Evolutionary conservation across 2,797 vertebrate species (phyloP).

Genomic region (Mormyrops boulengeri): DNA sequence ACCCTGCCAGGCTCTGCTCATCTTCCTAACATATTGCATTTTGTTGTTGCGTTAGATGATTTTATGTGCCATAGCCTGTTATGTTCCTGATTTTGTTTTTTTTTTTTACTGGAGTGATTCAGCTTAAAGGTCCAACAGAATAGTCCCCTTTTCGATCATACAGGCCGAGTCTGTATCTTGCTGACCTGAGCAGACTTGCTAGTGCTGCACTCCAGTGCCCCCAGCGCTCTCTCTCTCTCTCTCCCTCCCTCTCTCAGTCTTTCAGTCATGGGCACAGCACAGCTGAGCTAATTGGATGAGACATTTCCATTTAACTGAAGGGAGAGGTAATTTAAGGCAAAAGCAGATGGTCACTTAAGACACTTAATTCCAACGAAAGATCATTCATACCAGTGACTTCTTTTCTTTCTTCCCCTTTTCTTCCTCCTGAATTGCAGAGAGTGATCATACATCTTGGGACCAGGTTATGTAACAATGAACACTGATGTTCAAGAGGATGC

Average conservation of each 20-base stretch:
- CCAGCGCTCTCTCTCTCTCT: neutral
- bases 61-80: neutral
- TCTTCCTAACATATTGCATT: neutral
- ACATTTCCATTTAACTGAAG: neutral
- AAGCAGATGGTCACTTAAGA: neutral
- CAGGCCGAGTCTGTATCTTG: neutral
- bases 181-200: neutral
- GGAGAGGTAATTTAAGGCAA: neutral
- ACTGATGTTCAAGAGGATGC: neutral
- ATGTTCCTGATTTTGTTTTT: neutral
- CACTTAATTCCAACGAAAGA: neutral
- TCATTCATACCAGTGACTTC: neutral
- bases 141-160: neutral
- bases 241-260: neutral
- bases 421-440: neutral
- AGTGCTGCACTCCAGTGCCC: neutral
- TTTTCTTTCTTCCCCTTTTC: neutral
- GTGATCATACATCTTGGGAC: neutral
- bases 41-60: neutral
- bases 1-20: neutral
- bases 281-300: neutral
- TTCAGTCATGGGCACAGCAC: neutral
- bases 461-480: slow-evolving; percentile 3
- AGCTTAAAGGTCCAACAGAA: neutral
- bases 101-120: neutral